These are phyloP conservation scores for Cynopterus sphinx DNA, from an alignment of 2,797 vertebrate species.

Conservation along the genomic window DNA sequence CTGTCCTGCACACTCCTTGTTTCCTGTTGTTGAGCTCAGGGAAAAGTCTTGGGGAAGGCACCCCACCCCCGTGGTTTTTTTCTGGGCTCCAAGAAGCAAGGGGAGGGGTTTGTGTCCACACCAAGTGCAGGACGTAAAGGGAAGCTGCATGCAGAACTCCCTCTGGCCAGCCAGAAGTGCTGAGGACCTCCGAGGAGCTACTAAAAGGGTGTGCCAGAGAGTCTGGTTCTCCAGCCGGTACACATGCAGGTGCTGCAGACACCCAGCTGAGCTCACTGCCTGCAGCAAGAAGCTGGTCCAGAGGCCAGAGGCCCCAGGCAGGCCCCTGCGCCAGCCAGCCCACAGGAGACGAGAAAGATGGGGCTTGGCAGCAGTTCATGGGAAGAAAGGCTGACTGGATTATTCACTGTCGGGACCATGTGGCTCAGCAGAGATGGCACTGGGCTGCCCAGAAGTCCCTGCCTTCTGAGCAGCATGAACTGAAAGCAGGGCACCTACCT, in stretches of 20 bases:
- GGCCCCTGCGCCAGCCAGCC: background rate
- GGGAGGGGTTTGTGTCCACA: background rate
- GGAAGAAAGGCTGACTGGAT: background rate
- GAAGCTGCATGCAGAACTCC: background rate
- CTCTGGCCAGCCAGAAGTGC: background rate
- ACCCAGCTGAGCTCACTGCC: background rate
- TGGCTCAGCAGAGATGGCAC: conserved; percentile 36
- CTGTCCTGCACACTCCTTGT: background rate
- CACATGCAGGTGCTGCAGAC: background rate
- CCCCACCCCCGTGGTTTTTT: background rate
- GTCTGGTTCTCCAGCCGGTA: background rate
- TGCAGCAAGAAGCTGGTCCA: background rate
- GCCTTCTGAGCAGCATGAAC: background rate
- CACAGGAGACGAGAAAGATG: background rate
- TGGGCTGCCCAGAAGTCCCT: background rate
- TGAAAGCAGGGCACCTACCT: background rate
- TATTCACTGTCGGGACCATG: background rate
- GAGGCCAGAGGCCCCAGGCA: background rate
- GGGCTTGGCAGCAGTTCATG: background rate
- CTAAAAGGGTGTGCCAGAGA: background rate
- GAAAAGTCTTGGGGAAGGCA: background rate
- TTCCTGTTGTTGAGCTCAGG: background rate
- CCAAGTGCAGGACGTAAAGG: background rate
- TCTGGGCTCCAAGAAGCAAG: background rate
- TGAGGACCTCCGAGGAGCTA: background rate